Conservation (phyloP, 1,140 invertebrate species). For the Adoxophyes honmai region DNA sequence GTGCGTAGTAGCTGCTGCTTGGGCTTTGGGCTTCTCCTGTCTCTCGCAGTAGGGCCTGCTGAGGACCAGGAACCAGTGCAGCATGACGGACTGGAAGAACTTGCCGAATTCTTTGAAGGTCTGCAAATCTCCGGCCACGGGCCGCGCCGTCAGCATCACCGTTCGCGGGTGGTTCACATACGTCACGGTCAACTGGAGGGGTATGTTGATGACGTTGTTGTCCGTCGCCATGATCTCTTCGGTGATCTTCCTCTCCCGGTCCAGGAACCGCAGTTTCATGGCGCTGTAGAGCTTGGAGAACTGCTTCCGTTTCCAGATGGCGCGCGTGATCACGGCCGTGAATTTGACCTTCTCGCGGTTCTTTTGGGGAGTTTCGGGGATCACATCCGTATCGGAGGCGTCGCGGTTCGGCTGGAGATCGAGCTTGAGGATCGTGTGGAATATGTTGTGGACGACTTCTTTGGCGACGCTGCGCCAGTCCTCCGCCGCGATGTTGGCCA, state of each 20-base stretch:
- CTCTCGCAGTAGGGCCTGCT: slow-evolving; percentile 23
- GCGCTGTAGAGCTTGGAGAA: slow-evolving; percentile 24
- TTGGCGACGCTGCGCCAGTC: slow-evolving; percentile 40
- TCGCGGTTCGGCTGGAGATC: slow-evolving; percentile 17
- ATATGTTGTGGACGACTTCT: slow-evolving; percentile 29
- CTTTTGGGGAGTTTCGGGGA: slow-evolving; percentile 11
- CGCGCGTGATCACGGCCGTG: slow-evolving; percentile 24
- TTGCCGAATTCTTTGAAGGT: slow-evolving; percentile 45
- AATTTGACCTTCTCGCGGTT: slow-evolving; percentile 42
- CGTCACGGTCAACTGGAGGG: slow-evolving; percentile 33
- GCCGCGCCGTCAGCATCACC: slow-evolving; percentile 21
- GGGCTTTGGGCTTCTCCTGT: not conserved
- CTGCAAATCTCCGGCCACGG: slow-evolving; percentile 30
- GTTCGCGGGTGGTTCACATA: slow-evolving; percentile 27
- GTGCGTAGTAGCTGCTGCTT: too few species aligned
- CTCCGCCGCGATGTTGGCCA: slow-evolving; percentile 23
- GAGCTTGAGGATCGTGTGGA: slow-evolving; percentile 40
- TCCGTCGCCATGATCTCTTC: slow-evolving; percentile 35
- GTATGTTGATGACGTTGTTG: slow-evolving; percentile 24
- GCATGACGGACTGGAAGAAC: slow-evolving; percentile 37
- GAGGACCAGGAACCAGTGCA: slow-evolving; percentile 35
- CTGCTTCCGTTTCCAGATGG: slow-evolving; percentile 50
- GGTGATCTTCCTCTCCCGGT: slow-evolving; percentile 38
- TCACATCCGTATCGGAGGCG: too few species aligned
- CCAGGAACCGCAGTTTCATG: slow-evolving; percentile 24